Evolutionary conservation across 2,113 vertebrate species (phyloP).

Genomic region (Sebastes schlegelii): DNA sequence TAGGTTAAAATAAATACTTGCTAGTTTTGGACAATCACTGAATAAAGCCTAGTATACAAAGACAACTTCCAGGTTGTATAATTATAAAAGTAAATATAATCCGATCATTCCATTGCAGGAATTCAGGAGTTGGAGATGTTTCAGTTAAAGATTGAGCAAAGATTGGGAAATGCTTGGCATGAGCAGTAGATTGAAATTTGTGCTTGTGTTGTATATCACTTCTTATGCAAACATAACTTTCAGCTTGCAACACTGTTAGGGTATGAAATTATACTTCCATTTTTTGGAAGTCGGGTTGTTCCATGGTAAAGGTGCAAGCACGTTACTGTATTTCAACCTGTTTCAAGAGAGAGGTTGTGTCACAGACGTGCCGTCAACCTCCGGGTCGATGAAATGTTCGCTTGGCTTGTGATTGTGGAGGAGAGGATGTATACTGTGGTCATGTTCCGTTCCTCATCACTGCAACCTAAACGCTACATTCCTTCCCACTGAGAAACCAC

Average conservation of each 20-base stretch:
- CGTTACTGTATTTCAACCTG: too few species aligned
- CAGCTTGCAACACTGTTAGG: background rate
- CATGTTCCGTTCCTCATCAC: conserved; percentile 11
- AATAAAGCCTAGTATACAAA: too few species aligned
- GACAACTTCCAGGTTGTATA: too few species aligned
- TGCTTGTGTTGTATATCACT: background rate
- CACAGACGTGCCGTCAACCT: too few species aligned
- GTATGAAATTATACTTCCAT: background rate
- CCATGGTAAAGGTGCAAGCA: too few species aligned
- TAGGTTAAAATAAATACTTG: too few species aligned
- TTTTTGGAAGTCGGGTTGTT: too few species aligned
- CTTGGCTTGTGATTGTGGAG: background rate
- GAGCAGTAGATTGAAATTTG: background rate
- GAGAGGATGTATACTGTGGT: background rate
- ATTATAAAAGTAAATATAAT: background rate
- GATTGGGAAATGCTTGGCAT: background rate
- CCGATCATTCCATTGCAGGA: background rate
- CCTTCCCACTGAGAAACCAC: conserved; percentile 20
- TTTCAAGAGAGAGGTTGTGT: too few species aligned
- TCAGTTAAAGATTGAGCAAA: background rate
- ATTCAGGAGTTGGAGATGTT: background rate
- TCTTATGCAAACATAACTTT: background rate
- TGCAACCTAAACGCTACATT: background rate
- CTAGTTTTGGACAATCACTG: background rate
- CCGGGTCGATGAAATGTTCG: too few species aligned